phyloP scores from a whole-genome alignment of 2,888 invertebrate species.

The Polymixis flavicincta region DNA sequence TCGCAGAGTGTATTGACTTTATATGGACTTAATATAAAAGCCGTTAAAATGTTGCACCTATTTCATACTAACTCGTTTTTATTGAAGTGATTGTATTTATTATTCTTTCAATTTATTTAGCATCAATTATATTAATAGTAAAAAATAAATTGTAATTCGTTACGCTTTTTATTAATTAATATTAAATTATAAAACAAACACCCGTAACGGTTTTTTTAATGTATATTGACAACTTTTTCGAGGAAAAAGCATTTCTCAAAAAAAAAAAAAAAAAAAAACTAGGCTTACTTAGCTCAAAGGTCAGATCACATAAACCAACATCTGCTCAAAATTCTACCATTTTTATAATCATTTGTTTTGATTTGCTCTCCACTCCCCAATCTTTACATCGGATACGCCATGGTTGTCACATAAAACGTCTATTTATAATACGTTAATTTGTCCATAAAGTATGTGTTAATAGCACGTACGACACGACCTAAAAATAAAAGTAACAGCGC shows the following conservation, averaged over 20 bases:
- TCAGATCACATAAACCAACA: background rate
- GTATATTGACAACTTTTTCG: slow-evolving; percentile 1
- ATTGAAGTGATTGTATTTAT: slow-evolving; percentile 25
- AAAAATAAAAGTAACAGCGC: slow-evolving; percentile 72
- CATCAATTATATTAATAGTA: background rate
- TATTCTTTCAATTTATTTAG: slow-evolving; percentile 1
- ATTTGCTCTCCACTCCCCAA: slow-evolving; percentile 23
- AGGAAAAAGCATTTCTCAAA: background rate
- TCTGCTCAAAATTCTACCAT: no score
- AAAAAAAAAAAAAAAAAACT: background rate
- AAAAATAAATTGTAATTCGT: background rate
- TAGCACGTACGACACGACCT: slow-evolving; percentile 56
- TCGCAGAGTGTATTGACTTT: slow-evolving; percentile 46
- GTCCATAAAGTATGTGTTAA: slow-evolving; percentile 66
- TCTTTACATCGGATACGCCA: slow-evolving; percentile 37
- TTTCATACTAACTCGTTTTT: slow-evolving; percentile 17
- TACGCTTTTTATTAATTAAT: slow-evolving; percentile 2
- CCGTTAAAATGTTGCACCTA: slow-evolving; percentile 35
- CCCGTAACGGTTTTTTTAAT: background rate
- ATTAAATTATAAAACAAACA: background rate
- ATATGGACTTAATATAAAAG: slow-evolving; percentile 45
- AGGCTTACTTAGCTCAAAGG: background rate
- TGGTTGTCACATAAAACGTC: slow-evolving; percentile 56
- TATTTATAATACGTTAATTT: slow-evolving; percentile 62
- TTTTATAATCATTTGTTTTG: background rate